Percentiles rank a stretch among this genome's conserved stretches.
Evolutionary conservation across 2,888 invertebrate genomes (phyloP).

Genomic region (Megalurothrips usitatus): DNA sequence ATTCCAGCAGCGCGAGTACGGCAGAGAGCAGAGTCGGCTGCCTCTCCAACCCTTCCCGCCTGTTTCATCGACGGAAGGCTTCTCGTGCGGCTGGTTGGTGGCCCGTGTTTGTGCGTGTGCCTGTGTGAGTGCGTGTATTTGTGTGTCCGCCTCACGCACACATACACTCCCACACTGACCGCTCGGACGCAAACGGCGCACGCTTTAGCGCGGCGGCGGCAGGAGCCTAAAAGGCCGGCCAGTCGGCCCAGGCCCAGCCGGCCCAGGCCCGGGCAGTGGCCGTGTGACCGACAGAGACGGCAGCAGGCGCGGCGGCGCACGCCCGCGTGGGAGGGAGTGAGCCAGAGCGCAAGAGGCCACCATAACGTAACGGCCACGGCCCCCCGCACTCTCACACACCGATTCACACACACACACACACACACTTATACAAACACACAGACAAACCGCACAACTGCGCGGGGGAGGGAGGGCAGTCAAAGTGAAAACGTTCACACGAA

Average conservation of each 20-base stretch:
- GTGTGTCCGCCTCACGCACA: not conserved
- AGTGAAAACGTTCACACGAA: constrained; percentile 24
- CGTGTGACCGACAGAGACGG: not conserved
- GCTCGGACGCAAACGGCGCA: not conserved
- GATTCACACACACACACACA: constrained; percentile 6
- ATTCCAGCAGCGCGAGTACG: too few relatives aligned
- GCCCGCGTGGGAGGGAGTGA: not conserved
- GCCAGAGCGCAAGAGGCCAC: not conserved
- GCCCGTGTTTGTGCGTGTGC: not conserved
- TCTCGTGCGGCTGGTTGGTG: too few relatives aligned
- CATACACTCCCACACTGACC: not conserved
- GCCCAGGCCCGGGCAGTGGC: not conserved
- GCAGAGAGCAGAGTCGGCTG: too few relatives aligned
- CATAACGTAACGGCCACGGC: constrained; percentile 1
- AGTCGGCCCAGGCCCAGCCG: not conserved
- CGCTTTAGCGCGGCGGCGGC: too few relatives aligned
- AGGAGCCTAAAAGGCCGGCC: not conserved
- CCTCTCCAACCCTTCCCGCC: too few relatives aligned
- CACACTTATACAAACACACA: not conserved
- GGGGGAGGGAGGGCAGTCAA: not conserved
- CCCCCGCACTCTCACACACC: not conserved
- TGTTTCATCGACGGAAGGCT: too few relatives aligned
- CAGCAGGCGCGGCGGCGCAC: too few relatives aligned
- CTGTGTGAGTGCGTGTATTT: not conserved
- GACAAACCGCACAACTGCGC: not conserved